phyloP scores from a whole-genome alignment of 2,888 invertebrate species.

The Caenorhabditis macrosperma region DNA sequence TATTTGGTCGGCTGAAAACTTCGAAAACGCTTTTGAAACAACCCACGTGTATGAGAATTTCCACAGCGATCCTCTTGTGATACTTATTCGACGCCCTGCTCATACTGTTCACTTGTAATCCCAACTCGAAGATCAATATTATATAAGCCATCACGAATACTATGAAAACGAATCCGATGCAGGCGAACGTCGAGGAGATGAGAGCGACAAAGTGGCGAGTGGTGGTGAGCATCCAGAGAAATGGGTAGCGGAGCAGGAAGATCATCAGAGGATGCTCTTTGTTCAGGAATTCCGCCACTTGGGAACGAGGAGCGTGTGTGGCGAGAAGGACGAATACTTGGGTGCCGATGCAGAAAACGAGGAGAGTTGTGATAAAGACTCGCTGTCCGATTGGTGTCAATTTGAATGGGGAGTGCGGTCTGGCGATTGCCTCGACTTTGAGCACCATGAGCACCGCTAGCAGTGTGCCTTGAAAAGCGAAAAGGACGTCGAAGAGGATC shows the following conservation, averaged over 20 bases:
- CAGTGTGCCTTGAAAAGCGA: not conserved
- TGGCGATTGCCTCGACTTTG: not conserved
- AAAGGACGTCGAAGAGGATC: constrained; percentile 1
- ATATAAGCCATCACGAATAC: not conserved
- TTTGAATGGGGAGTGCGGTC: constrained; percentile 1
- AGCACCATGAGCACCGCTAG: not conserved
- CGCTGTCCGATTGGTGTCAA: not conserved
- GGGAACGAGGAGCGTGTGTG: not conserved
- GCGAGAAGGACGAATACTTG: constrained; percentile 10
- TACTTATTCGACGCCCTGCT: constrained; percentile 21
- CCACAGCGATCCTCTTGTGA: not conserved
- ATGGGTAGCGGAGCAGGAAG: constrained; percentile 8
- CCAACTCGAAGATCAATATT: constrained; percentile 12
- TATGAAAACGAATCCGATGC: constrained; percentile 23
- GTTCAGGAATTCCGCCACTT: not conserved
- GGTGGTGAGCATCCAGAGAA: constrained; percentile 28
- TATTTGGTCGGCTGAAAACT: too few species aligned
- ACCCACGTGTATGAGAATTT: constrained; percentile 14
- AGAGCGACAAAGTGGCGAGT: constrained; percentile 17
- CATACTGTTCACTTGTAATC: constrained; percentile 26
- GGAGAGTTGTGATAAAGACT: not conserved
- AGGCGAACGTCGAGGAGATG: not conserved
- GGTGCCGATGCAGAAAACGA: not conserved
- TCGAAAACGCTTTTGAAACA: not conserved
- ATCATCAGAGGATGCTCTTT: constrained; percentile 10